phyloP scores from a whole-genome alignment of 2,113 vertebrate species.

The Carassius gibelio region DNA sequence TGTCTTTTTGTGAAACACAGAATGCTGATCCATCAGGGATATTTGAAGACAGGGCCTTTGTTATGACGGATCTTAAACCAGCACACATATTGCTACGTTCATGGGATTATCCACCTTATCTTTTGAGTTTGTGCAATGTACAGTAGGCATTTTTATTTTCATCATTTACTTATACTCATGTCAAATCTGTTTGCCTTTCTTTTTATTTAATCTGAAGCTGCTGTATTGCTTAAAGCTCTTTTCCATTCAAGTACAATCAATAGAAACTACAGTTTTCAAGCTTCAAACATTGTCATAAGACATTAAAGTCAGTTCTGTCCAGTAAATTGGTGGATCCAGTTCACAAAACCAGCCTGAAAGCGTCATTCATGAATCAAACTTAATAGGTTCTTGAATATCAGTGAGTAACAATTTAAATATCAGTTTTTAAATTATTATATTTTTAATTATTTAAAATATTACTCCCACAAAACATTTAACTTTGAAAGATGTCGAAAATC shows the following conservation, averaged over 20 bases:
- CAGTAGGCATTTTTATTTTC: not conserved
- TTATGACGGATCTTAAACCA: slow-evolving; percentile 26
- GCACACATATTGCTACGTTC: not conserved
- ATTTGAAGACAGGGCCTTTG: slow-evolving; percentile 32
- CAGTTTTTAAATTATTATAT: not conserved
- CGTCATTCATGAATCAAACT: not conserved
- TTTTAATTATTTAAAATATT: not conserved
- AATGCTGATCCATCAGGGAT: slow-evolving; percentile 27
- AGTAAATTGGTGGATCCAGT: too few relatives aligned
- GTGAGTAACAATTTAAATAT: not conserved
- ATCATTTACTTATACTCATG: not conserved
- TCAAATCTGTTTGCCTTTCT: too few relatives aligned
- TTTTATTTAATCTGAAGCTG: not conserved
- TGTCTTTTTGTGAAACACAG: slow-evolving; percentile 6
- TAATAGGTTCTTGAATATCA: not conserved
- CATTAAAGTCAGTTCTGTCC: not conserved
- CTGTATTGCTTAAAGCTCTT: not conserved
- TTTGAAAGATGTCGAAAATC: not conserved
- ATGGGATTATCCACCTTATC: not conserved
- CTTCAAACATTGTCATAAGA: too few relatives aligned
- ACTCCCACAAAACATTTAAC: not conserved
- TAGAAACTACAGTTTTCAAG: not conserved
- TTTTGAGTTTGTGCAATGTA: not conserved
- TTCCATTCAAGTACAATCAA: not conserved
- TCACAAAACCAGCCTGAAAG: not conserved